phyloP scores from a whole-genome alignment of 2,888 invertebrate species.

The Nycteola revayana region DNA sequence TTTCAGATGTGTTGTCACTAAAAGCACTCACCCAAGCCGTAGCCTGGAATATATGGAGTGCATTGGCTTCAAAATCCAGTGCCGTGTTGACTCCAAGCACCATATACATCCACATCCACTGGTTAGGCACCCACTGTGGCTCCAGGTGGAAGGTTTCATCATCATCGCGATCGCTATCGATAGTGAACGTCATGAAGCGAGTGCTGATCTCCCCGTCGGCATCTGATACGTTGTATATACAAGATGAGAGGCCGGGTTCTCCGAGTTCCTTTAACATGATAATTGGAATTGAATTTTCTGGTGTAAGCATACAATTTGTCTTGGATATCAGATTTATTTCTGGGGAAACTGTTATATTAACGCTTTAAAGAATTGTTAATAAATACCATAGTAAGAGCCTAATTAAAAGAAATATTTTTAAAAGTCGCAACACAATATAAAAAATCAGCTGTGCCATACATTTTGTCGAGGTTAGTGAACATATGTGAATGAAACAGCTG shows the following conservation, averaged over 20 bases:
- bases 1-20: too few relatives aligned
- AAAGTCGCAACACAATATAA: too few relatives aligned
- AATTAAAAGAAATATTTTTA: too few relatives aligned
- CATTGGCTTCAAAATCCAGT: slow-evolving; percentile 69
- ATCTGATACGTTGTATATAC: slow-evolving; percentile 63
- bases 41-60: slow-evolving; percentile 79
- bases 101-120: slow-evolving; percentile 60
- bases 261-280: slow-evolving; percentile 59
- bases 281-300: too few relatives aligned
- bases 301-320: too few relatives aligned
- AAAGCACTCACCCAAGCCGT: slow-evolving; percentile 72
- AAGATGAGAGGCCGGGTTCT: slow-evolving; percentile 52
- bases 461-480: too few relatives aligned
- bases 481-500: too few relatives aligned
- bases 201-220: slow-evolving; percentile 70
- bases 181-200: slow-evolving; percentile 58
- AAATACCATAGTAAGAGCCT: too few relatives aligned
- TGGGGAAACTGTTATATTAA: too few relatives aligned
- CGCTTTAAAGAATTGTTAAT: too few relatives aligned
- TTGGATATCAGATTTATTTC: too few relatives aligned
- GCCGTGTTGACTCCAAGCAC: slow-evolving; percentile 47
- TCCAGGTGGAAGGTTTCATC: slow-evolving; percentile 58
- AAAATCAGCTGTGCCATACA: too few relatives aligned
- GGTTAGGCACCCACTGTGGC: slow-evolving; percentile 38
- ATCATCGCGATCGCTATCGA: slow-evolving; percentile 61